Evolutionary conservation across 2,888 invertebrate species (phyloP).

Genomic region (Plebejus argus): DNA sequence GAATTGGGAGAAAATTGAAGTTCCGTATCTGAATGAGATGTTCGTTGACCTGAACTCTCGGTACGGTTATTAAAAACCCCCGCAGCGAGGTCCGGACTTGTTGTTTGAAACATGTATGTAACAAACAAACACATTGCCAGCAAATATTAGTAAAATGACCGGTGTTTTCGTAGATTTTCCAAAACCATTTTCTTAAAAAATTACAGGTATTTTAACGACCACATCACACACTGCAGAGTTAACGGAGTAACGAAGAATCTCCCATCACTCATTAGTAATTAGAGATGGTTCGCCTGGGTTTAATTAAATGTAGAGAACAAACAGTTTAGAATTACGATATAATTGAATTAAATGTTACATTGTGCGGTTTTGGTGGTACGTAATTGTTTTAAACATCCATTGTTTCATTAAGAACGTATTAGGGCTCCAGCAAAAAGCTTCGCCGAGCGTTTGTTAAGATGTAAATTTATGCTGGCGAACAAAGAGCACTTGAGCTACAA

Average conservation of each 20-base stretch:
- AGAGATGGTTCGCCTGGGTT: background rate
- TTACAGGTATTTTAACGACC: too few relatives aligned
- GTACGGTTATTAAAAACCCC: conserved; percentile 30
- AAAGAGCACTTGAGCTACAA: conserved; percentile 54
- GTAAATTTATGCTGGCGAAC: conserved; percentile 73
- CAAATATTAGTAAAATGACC: too few relatives aligned
- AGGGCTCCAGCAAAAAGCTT: conserved; percentile 62
- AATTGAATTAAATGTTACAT: conserved; percentile 43
- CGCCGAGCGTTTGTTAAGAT: conserved; percentile 66
- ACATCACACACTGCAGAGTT: background rate
- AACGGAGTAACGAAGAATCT: background rate
- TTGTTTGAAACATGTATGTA: background rate
- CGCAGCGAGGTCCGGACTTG: background rate
- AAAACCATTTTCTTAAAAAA: too few relatives aligned
- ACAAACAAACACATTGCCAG: too few relatives aligned
- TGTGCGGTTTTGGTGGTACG: conserved; percentile 38
- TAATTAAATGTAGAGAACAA: conserved; percentile 33
- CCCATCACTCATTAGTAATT: background rate
- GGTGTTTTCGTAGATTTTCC: too few relatives aligned
- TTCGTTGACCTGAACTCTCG: conserved; percentile 42
- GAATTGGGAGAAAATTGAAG: conserved; percentile 46
- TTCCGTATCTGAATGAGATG: conserved; percentile 45
- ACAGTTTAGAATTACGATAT: conserved; percentile 39
- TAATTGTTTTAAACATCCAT: conserved; percentile 57
- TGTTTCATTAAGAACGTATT: conserved; percentile 65